Evolutionary conservation across 2,113 vertebrate genomes (phyloP).

Genomic region (Rattus rattus): DNA sequence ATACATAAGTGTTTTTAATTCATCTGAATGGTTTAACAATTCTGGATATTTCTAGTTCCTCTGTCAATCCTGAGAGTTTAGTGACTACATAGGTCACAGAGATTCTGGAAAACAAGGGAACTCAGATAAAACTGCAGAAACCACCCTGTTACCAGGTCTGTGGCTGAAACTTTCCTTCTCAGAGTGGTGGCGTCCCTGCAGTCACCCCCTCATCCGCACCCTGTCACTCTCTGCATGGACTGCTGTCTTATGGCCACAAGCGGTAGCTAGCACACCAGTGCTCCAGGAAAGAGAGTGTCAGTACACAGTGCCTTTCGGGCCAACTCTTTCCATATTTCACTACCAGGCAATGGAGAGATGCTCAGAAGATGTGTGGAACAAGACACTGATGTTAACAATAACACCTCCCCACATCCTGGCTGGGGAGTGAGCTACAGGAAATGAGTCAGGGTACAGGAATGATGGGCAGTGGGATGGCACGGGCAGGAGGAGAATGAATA

Average conservation of each 20-base stretch:
- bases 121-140: background rate
- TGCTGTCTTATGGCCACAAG: background rate
- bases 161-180: background rate
- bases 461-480: too few relatives aligned
- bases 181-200: background rate
- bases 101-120: background rate
- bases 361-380: background rate
- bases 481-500: background rate
- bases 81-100: conserved; percentile 20
- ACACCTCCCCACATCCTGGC: background rate
- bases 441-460: background rate
- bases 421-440: background rate
- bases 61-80: background rate
- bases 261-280: background rate
- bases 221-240: background rate
- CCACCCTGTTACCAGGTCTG: background rate
- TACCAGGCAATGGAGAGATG: background rate
- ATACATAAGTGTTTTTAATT: conserved; percentile 27
- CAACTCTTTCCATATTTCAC: background rate
- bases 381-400: background rate
- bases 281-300: background rate
- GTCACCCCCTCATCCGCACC: background rate
- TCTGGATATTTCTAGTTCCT: background rate
- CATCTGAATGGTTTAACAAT: background rate
- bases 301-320: background rate